Evolutionary conservation across 2,797 vertebrate genomes (phyloP), one percentile per base, ranked within the genome.

Genomic region (Lycodopsis pacificus): DNA sequence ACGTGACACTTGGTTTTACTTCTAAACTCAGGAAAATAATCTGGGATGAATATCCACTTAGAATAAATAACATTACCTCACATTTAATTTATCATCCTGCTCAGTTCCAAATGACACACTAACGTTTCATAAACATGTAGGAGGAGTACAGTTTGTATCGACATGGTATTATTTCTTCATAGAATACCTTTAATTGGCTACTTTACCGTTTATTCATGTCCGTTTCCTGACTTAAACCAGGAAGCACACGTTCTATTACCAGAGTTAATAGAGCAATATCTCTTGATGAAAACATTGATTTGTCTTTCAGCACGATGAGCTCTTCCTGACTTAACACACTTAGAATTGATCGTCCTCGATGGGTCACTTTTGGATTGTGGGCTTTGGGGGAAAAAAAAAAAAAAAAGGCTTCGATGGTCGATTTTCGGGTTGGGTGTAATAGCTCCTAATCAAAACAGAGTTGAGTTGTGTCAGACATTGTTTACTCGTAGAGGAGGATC

Each of bases 401-500:
- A 49, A 34, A 34, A 42, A 32, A 42, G 20, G 46, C 62, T 38
- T 61, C 49, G 6, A 0, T 13, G 38, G 48, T 61, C 2, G 27
- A 65, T 78, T 61, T 19, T 42, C 65, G 27, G 17, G 36, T 73
- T 79, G 54, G n/a, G 65, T 36, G 8, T 66, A 64, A 73, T 71
- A 1, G 61, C 56, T 69, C 67, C 51, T 32, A 53, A 75, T 74
- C 4, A 85, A 87, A 91, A 77, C 78, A 85, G 70, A 15, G 67
- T 84, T 81, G 69, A 85, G 71, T 65, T 79, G 4, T 53, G 65
- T 84, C 69, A 44, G 66, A 83, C 77, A 30, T 6, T 81, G 84
- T 88, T 89, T 87, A 76, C 71, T 88, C 61, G 76, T 32, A 38
- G 76, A 75, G 72, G 73, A 83, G 76, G 85, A 91, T 93, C 73